A percentile compares a stretch with the other conserved stretches of the same genome.
Evolutionary conservation across 2,888 invertebrate genomes (phyloP).

Genomic region (Dusona sp.): DNA sequence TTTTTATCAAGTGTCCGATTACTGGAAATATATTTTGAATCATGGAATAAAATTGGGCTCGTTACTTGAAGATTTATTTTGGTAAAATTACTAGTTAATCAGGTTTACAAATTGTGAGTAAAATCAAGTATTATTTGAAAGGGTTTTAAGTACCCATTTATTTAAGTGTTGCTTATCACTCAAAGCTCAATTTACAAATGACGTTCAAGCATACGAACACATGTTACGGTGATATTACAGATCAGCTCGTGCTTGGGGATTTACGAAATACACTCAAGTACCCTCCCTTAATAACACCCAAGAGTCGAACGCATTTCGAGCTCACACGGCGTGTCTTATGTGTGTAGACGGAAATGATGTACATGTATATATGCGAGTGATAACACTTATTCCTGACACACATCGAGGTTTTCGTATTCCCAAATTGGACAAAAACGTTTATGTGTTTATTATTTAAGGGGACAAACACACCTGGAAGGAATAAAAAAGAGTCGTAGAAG

Average conservation of each 20-base stretch:
- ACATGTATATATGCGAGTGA: not conserved
- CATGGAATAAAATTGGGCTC: not conserved
- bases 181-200: not conserved
- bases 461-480: no score
- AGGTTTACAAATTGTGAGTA: not conserved
- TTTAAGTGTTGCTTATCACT: not conserved
- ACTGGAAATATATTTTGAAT: no score
- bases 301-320: constrained; percentile 8
- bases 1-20: no score
- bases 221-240: not conserved
- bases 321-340: not conserved
- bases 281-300: not conserved
- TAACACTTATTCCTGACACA: not conserved
- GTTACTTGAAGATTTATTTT: not conserved
- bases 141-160: not conserved
- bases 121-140: not conserved
- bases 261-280: not conserved
- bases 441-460: not conserved
- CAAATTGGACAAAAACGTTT: not conserved
- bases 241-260: not conserved
- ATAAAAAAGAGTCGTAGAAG: no score
- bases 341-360: not conserved
- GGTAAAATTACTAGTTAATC: not conserved
- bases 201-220: not conserved
- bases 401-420: not conserved